phyloP scores from a whole-genome alignment of 2,113 vertebrate species.

The Macrotus californicus region DNA sequence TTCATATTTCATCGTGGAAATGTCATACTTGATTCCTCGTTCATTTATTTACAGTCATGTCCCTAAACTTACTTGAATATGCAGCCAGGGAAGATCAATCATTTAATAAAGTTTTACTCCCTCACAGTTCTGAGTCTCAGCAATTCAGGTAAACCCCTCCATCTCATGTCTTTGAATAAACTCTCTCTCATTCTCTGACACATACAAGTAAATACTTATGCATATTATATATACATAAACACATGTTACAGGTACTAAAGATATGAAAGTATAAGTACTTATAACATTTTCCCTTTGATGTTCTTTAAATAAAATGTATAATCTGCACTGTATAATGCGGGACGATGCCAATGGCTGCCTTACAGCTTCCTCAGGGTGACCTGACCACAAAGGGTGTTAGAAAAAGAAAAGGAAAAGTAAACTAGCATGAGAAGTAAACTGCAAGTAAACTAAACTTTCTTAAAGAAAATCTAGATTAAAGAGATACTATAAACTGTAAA shows the following conservation, averaged over 20 bases:
- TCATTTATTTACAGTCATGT: slow-evolving; percentile 72
- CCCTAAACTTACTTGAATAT: slow-evolving; percentile 28
- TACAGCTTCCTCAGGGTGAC: background rate
- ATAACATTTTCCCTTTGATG: background rate
- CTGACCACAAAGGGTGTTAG: background rate
- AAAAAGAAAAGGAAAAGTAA: background rate
- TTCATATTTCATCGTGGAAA: slow-evolving; percentile 66
- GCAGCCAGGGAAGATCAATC: background rate
- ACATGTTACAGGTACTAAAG: background rate
- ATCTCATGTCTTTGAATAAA: background rate
- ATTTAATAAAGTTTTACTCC: slow-evolving; percentile 19
- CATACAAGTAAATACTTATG: background rate
- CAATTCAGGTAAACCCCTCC: background rate
- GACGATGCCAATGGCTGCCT: background rate
- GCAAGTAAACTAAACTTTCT: background rate
- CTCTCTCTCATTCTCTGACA: background rate
- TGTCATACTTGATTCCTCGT: slow-evolving; percentile 53
- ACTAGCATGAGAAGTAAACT: background rate
- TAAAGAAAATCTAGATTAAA: background rate
- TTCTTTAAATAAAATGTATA: background rate
- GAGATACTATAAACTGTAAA: background rate
- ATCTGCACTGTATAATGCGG: background rate
- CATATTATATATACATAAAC: background rate
- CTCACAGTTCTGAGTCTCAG: background rate
- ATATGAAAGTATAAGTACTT: background rate